Evolutionary conservation across 2,797 vertebrate genomes (phyloP).

Genomic region (Margarornis squamiger): DNA sequence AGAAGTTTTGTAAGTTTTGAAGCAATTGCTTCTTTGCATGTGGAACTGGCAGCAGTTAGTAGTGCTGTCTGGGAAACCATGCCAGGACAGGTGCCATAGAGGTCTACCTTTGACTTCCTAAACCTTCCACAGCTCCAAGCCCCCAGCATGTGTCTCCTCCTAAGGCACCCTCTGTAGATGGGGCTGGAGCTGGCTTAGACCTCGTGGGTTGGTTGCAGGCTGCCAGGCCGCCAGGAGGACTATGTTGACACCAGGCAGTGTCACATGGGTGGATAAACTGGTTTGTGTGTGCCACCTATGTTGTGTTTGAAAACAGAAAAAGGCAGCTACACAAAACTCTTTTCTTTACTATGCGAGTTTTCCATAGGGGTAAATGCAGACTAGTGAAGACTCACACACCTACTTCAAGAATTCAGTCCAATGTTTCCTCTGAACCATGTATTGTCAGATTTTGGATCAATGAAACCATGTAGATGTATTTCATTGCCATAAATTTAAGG

Average conservation of each 20-base stretch:
- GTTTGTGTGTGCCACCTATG: fast-evolving
- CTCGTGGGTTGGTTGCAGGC: fast-evolving
- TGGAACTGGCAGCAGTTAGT: neutral
- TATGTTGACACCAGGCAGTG: fast-evolving
- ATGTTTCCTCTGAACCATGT: neutral
- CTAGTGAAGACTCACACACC: neutral
- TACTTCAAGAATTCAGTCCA: neutral
- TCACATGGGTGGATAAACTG: neutral
- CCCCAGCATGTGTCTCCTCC: neutral
- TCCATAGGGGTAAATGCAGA: neutral
- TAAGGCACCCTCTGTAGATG: neutral
- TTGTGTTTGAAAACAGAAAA: neutral
- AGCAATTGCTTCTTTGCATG: neutral
- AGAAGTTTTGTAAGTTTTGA: neutral
- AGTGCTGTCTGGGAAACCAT: neutral
- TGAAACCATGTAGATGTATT: neutral
- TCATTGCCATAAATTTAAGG: neutral
- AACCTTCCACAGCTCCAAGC: neutral
- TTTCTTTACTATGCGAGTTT: neutral
- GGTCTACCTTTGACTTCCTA: neutral
- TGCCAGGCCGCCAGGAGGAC: neutral
- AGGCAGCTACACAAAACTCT: neutral
- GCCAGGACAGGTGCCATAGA: neutral
- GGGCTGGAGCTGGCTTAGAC: neutral
- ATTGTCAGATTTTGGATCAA: neutral